Evolutionary conservation across 1,140 invertebrate species (phyloP).

Genomic region (Choristoneura fumiferana): DNA sequence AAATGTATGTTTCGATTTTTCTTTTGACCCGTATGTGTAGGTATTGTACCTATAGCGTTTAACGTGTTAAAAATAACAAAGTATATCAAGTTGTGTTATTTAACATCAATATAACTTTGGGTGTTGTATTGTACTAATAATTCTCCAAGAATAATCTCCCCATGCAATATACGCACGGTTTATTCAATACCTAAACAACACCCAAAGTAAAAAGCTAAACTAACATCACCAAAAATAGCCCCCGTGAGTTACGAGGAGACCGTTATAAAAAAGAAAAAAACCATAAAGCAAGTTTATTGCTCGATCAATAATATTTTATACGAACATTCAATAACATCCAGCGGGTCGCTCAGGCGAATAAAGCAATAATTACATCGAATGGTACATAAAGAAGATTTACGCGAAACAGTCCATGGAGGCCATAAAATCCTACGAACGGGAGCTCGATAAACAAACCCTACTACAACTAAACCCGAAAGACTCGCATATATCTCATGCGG

Average conservation of each 20-base stretch:
- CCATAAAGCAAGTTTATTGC: constrained; percentile 69
- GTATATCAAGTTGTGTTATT: too few species aligned
- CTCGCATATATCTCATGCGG: constrained; percentile 63
- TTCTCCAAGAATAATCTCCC: too few species aligned
- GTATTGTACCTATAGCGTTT: too few species aligned
- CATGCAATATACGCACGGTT: neutral
- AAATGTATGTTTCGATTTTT: too few species aligned
- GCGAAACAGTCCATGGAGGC: constrained; percentile 47
- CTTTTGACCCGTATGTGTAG: too few species aligned
- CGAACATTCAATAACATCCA: constrained; percentile 68
- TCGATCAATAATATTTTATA: constrained; percentile 72
- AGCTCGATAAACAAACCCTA: constrained; percentile 67
- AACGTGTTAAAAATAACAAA: too few species aligned
- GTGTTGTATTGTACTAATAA: too few species aligned
- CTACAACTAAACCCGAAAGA: constrained; percentile 63
- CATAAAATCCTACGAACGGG: constrained; percentile 63
- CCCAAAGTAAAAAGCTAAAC: constrained; percentile 30
- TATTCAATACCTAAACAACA: constrained; percentile 30
- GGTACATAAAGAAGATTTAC: constrained; percentile 70
- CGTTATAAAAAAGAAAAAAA: constrained; percentile 53
- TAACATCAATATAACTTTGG: too few species aligned
- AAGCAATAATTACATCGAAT: constrained; percentile 66
- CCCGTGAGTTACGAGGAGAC: constrained; percentile 39
- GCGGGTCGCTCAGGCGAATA: constrained; percentile 59
- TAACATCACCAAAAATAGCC: constrained; percentile 38